A percentile compares a stretch with the other conserved stretches of the same genome.
Conservation (phyloP, 2,113 vertebrate genomes). For the Pelobates fuscus region DNA sequence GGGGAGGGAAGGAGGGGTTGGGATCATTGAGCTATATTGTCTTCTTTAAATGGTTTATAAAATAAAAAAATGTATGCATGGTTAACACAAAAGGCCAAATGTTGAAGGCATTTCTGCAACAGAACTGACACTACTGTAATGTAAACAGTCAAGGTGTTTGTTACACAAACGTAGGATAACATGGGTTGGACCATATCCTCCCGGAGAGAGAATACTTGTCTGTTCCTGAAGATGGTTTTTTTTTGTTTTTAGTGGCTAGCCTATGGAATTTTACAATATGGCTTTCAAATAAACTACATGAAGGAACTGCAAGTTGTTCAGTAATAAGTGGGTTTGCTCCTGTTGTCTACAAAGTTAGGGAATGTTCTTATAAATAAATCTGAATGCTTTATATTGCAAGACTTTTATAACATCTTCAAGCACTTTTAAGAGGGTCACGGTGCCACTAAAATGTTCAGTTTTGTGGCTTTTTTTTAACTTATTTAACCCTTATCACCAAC, state of each 20-base stretch:
- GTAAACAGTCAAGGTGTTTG: constrained; percentile 22
- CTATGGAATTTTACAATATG: not conserved
- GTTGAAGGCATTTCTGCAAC: constrained; percentile 30
- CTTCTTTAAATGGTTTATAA: constrained; percentile 18
- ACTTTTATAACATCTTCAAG: not conserved
- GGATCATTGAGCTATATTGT: constrained; percentile 18
- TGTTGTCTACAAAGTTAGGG: not conserved
- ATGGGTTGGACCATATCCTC: constrained; percentile 12
- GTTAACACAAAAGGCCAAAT: constrained; percentile 16
- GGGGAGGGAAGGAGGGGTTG: too few relatives aligned
- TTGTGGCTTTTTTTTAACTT: not conserved
- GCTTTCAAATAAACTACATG: not conserved
- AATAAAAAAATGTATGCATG: not conserved
- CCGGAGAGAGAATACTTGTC: not conserved
- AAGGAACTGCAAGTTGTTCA: not conserved
- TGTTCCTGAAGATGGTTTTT: not conserved
- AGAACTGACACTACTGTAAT: constrained; percentile 21
- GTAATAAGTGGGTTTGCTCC: not conserved
- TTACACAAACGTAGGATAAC: constrained; percentile 13
- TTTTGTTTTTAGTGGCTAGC: not conserved
- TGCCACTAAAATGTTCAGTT: not conserved
- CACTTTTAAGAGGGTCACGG: not conserved
- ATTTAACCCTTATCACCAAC: not conserved
- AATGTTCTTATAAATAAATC: not conserved
- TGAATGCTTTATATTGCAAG: not conserved